A percentile compares a stretch with the other conserved stretches of the same genome.
Conservation (phyloP, 2,113 vertebrate genomes). For the Callorhinus ursinus region DNA sequence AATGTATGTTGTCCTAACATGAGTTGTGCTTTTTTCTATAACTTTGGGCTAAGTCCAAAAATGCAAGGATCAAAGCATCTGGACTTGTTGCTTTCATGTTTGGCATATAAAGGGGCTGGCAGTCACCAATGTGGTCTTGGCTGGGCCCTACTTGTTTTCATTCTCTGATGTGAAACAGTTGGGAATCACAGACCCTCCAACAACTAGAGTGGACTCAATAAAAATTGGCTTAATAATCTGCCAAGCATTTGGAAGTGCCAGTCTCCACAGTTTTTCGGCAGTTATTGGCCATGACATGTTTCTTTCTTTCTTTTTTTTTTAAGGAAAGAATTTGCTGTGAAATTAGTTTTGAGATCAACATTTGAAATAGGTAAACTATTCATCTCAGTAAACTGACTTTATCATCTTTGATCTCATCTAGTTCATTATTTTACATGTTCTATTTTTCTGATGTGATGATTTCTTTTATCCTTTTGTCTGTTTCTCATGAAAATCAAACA, state of each 20-base stretch:
- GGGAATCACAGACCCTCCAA: constrained; percentile 90
- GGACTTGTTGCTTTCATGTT: constrained; percentile 92
- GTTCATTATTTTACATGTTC: constrained; percentile 75
- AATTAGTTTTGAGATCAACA: constrained; percentile 74
- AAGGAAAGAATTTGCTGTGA: constrained; percentile 81
- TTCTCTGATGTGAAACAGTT: constrained; percentile 93
- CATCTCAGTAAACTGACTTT: constrained; percentile 75
- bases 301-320: constrained; percentile 59
- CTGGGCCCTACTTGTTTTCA: constrained; percentile 88
- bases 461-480: constrained; percentile 51
- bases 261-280: constrained; percentile 88
- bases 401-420: constrained; percentile 82
- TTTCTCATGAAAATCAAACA: constrained; percentile 29
- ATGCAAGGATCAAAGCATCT: constrained; percentile 91
- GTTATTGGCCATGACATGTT: constrained; percentile 87
- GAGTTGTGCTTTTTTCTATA: constrained; percentile 82
- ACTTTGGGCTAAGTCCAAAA: constrained; percentile 89
- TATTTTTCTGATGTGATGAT: constrained; percentile 53
- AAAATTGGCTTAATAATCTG: constrained; percentile 91
- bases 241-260: constrained; percentile 90
- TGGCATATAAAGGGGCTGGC: constrained; percentile 92
- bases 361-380: constrained; percentile 84
- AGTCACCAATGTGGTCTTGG: constrained; percentile 92
- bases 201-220: constrained; percentile 90
- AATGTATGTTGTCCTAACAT: constrained; percentile 92